Conservation (phyloP, 2,888 invertebrate genomes). For the Callyntrura sp. region DNA sequence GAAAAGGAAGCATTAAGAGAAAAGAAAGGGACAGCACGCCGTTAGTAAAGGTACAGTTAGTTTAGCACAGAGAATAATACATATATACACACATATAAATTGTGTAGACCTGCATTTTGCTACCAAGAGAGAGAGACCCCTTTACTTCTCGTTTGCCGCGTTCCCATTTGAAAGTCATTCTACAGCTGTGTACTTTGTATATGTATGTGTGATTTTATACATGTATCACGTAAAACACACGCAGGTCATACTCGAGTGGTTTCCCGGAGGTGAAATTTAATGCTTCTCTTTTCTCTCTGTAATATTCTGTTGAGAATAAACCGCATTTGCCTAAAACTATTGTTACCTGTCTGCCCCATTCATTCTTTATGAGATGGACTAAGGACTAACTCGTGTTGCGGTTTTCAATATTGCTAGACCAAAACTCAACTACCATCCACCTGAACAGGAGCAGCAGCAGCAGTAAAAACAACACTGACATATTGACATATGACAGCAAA, state of each 20-base stretch:
- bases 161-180: background rate
- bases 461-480: constrained; percentile 58
- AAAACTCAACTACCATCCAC: background rate
- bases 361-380: constrained; percentile 70
- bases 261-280: constrained; percentile 72
- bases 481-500: constrained; percentile 74
- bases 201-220: background rate
- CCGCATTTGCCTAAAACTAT: constrained; percentile 63
- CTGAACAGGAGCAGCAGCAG: background rate
- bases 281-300: constrained; percentile 65
- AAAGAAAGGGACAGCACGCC: background rate
- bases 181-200: background rate
- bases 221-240: background rate
- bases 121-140: background rate
- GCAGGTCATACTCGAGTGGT: background rate
- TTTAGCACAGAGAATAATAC: too few species aligned
- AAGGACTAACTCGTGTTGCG: constrained; percentile 56
- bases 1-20: constrained; percentile 33
- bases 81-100: too few species aligned
- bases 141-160: background rate
- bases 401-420: constrained; percentile 27
- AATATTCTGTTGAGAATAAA: constrained; percentile 64
- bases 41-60: too few species aligned
- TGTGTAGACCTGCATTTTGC: background rate
- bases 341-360: constrained; percentile 68